Conservation (phyloP, 2,113 vertebrate species). For the Okapia johnstoni region DNA sequence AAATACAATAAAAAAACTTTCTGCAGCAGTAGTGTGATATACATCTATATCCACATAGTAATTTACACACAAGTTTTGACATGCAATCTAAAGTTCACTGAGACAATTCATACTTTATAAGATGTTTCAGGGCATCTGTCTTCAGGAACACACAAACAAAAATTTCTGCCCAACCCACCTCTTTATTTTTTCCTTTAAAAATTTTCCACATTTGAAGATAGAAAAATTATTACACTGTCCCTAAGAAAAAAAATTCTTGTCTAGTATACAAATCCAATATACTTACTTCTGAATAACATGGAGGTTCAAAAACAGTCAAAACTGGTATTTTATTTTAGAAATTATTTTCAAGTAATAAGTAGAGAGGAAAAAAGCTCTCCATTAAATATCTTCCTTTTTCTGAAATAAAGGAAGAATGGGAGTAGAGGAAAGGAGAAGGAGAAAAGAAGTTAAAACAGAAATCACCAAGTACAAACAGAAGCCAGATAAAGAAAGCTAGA, state of each 20-base stretch:
- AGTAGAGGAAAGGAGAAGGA: not conserved
- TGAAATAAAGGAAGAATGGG: not conserved
- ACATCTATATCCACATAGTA: not conserved
- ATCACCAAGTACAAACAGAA: not conserved
- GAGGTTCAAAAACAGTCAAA: not conserved
- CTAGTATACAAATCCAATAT: not conserved
- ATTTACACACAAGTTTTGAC: not conserved
- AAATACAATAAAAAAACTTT: not conserved
- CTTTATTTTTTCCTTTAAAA: not conserved
- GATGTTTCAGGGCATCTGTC: not conserved
- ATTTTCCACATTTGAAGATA: not conserved
- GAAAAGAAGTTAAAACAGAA: not conserved
- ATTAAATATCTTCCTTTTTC: slow-evolving; percentile 14
- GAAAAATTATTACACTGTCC: not conserved
- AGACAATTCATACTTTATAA: not conserved
- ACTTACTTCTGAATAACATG: not conserved
- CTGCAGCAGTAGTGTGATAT: not conserved
- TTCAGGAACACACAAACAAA: not conserved
- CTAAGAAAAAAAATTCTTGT: not conserved
- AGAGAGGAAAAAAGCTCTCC: not conserved
- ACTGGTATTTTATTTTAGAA: not conserved
- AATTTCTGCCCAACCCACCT: not conserved
- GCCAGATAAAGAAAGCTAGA: not conserved
- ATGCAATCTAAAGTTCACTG: not conserved
- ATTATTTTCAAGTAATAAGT: slow-evolving; percentile 19